These are phyloP conservation scores for Matsumyia berberina DNA, from an alignment of 2,888 invertebrate species.

Conservation along the genomic window DNA sequence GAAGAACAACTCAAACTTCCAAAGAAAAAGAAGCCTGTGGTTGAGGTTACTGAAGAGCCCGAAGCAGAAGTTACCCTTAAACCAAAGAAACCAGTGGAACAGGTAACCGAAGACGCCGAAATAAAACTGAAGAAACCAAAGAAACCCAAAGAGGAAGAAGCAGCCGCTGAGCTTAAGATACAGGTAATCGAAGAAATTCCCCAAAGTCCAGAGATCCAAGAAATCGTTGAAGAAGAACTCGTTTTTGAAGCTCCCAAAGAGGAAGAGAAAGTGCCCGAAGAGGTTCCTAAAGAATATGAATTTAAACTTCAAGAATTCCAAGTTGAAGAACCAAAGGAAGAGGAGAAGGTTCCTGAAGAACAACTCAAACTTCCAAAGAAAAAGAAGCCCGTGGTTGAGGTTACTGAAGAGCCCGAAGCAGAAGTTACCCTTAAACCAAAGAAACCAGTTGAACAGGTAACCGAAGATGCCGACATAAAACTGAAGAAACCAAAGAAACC, in stretches of 20 bases:
- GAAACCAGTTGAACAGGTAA: constrained; percentile 78
- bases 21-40: constrained; percentile 79
- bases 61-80: constrained; percentile 80
- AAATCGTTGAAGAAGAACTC: constrained; percentile 76
- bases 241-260: constrained; percentile 79
- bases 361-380: constrained; percentile 79
- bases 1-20: constrained; percentile 78
- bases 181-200: constrained; percentile 75
- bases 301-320: constrained; percentile 46
- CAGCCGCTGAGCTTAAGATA: constrained; percentile 79
- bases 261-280: constrained; percentile 74
- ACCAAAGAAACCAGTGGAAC: constrained; percentile 80
- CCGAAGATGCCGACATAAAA: constrained; percentile 66
- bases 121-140: constrained; percentile 78
- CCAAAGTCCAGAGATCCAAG: constrained; percentile 61
- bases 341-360: constrained; percentile 78
- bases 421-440: constrained; percentile 81
- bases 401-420: constrained; percentile 79
- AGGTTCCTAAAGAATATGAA: constrained; percentile 61
- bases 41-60: constrained; percentile 78
- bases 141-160: constrained; percentile 80
- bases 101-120: constrained; percentile 71
- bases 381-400: constrained; percentile 78
- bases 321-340: constrained; percentile 79
- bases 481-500: constrained; percentile 80